A percentile compares a stretch with the other conserved stretches of the same genome.
Conservation (phyloP, 92 coral and sea anemone genomes). For the Porites divaricata region DNA sequence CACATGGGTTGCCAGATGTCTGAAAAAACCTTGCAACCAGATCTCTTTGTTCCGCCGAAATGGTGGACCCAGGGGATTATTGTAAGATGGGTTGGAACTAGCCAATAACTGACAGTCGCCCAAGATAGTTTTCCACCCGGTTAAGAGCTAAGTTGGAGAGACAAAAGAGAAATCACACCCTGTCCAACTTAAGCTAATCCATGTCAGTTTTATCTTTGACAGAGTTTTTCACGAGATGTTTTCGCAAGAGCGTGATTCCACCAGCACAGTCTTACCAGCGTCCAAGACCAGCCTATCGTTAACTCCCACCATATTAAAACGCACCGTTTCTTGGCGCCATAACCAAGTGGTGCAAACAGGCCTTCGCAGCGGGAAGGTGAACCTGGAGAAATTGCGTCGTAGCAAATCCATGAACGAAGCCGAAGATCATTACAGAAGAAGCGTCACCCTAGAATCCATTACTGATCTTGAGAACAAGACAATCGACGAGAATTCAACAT, state of each 20-base stretch:
- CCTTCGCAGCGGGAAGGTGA: slow-evolving; percentile 74
- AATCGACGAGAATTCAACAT: slow-evolving; percentile 19
- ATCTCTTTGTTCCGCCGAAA: too few species aligned
- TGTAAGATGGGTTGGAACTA: too few species aligned
- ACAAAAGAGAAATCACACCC: too few species aligned
- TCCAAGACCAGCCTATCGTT: slow-evolving; percentile 49
- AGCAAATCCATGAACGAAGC: slow-evolving; percentile 65
- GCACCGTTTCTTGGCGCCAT: slow-evolving; percentile 68
- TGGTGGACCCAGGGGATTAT: too few species aligned
- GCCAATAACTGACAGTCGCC: too few species aligned
- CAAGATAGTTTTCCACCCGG: too few species aligned
- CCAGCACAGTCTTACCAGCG: slow-evolving; percentile 29
- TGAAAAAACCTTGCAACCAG: too few species aligned
- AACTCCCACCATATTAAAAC: slow-evolving; percentile 55
- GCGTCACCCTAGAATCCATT: slow-evolving; percentile 76
- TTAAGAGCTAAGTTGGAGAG: too few species aligned
- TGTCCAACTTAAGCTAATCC: background rate
- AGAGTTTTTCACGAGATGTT: slow-evolving; percentile 93
- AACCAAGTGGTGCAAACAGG: slow-evolving; percentile 69
- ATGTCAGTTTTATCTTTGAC: background rate
- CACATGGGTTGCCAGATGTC: too few species aligned
- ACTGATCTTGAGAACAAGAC: slow-evolving; percentile 70
- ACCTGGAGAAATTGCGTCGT: slow-evolving; percentile 74
- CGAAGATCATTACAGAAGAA: slow-evolving; percentile 36
- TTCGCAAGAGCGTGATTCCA: slow-evolving; percentile 58